Evolutionary conservation across 1,140 invertebrate species (phyloP), one percentile per base, ranked within the genome.

Genomic region (Drosophila ananassae): DNA sequence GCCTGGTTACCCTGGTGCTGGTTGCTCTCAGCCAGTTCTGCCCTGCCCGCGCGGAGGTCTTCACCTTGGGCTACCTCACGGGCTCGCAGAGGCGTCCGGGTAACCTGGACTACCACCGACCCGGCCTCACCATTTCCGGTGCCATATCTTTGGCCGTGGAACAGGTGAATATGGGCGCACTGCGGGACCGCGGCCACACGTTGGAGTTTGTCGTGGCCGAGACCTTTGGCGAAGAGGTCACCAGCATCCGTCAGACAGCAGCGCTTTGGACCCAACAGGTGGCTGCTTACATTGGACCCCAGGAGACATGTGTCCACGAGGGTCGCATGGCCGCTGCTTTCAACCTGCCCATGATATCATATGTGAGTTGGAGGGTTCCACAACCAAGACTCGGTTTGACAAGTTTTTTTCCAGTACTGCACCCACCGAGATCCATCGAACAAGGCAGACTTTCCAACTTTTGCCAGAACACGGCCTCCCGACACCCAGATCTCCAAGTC

Each of bases 301-400:
- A 99, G 92, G 98, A 98, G 92, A 98, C 97, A 0, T 99, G 98
- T 92, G 94, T 98, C 1, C 97, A 98, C 91, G 98, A 99, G 92
- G 98, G 97, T 0, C 94, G 95, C 57, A 97, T 99, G 94, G 98
- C 98, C 0, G 96, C 98, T 0, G 96, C 97, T n/a, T 98, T 99
- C 92, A 98, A 99, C 92, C 93, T 99, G 24, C 95, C 95, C 5
- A 96, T 97, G 96, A 95, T 96, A 82, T 96, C 96, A 63, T 96
- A 96, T 84, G 96, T 97, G 91, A 94, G 95, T 94, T 17, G 8
- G 1, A 0, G 2, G 0, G 7, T 12, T 13, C 17, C 13, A 3
- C 7, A 25, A 10, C 4, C 30, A 13, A 6, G n/a, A 3, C 17
- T 6, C 3, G 9, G 13, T 22, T 10, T 46, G 4, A 13, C 3